These are phyloP conservation scores for Porites cylindrica DNA, from an alignment of 92 coral and sea anemone genomes.

Conservation along the genomic window DNA sequence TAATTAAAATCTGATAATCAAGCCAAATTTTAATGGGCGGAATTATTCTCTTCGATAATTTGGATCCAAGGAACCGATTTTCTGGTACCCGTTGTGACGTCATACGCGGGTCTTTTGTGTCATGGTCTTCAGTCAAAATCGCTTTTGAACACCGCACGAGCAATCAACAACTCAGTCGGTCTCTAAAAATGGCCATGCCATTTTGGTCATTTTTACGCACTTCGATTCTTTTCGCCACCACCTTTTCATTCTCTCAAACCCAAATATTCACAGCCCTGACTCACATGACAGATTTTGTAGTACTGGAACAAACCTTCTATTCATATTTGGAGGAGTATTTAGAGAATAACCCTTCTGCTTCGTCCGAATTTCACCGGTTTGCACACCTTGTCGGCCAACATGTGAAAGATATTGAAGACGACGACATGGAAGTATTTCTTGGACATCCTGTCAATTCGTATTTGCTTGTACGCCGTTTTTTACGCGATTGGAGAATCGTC, in stretches of 20 bases:
- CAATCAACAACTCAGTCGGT: neutral
- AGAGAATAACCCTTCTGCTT: slow-evolving; percentile 13
- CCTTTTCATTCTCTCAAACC: slow-evolving; percentile 18
- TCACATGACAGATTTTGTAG: slow-evolving; percentile 69
- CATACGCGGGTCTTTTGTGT: neutral
- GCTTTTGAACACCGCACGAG: neutral
- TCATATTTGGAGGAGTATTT: slow-evolving; percentile 44
- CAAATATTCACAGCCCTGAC: slow-evolving; percentile 64
- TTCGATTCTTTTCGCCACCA: neutral
- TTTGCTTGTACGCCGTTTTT: slow-evolving; percentile 81
- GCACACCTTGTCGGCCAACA: slow-evolving; percentile 48
- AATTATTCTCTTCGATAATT: too few species aligned
- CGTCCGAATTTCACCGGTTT: slow-evolving; percentile 28
- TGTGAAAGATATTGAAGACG: slow-evolving; percentile 16
- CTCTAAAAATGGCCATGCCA: slow-evolving; percentile 15
- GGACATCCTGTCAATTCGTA: slow-evolving; percentile 94
- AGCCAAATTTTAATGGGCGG: too few species aligned
- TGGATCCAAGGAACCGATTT: neutral
- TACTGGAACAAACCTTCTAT: slow-evolving; percentile 43
- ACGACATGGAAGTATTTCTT: slow-evolving; percentile 76
- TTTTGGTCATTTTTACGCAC: neutral
- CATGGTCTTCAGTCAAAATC: neutral
- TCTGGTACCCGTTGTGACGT: slow-evolving; percentile 32
- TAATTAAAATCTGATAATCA: too few species aligned
- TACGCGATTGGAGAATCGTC: slow-evolving; percentile 77